Conservation (phyloP, 2,113 vertebrate species). For the Harpagus bidentatus region DNA sequence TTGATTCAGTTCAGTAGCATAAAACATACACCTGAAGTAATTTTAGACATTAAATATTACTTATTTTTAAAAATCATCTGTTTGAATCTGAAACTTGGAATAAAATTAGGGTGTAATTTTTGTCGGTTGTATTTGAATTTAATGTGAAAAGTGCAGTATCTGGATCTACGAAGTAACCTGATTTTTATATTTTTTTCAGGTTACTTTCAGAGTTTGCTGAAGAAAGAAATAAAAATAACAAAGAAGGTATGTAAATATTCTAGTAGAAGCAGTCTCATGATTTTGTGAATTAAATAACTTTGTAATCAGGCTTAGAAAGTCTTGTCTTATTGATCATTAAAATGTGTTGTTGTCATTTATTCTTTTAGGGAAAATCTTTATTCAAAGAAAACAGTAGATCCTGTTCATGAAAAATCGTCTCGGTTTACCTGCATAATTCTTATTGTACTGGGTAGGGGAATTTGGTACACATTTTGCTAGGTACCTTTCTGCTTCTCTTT, state of each 20-base stretch:
- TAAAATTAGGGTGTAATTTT: not conserved
- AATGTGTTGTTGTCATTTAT: not conserved
- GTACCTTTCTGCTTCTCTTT: not conserved
- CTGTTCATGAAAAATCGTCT: not conserved
- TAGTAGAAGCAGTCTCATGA: not conserved
- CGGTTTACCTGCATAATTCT: not conserved
- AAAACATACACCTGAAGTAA: not conserved
- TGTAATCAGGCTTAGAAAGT: not conserved
- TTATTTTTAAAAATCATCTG: not conserved
- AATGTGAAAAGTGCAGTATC: not conserved
- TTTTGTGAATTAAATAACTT: not conserved
- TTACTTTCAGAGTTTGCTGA: constrained; percentile 59
- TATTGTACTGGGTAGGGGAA: not conserved
- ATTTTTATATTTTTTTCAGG: constrained; percentile 49
- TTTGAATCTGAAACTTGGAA: not conserved
- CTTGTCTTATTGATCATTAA: not conserved
- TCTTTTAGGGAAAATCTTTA: not conserved
- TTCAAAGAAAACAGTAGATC: not conserved
- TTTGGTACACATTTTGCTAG: not conserved
- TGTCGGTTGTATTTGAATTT: not conserved
- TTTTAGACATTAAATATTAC: not conserved
- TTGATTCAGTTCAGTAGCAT: not conserved
- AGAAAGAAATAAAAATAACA: constrained; percentile 62
- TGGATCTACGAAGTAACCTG: not conserved
- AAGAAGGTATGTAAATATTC: constrained; percentile 68